Base-by-base conservation (phyloP, 2,888 invertebrate genomes). In the Neocrepidodera transversa region DNA sequence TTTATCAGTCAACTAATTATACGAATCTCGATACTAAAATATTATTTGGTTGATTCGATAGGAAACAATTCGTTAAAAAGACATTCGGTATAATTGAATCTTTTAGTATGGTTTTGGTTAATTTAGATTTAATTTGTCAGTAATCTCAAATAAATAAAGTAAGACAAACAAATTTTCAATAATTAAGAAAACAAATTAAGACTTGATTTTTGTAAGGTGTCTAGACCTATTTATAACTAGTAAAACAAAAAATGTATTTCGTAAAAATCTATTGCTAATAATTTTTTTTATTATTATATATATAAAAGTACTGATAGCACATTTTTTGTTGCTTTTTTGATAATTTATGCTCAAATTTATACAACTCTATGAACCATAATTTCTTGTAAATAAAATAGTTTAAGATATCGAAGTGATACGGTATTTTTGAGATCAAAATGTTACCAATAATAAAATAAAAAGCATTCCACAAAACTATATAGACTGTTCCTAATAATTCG, bases 121-220 rank as follows among this genome's bases (percentile, higher is more conserved):
- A n/a, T n/a, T n/a, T n/a, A n/a, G n/a, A n/a, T n/a, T n/a, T n/a
- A n/a, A n/a, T n/a, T n/a, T n/a, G n/a, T n/a, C n/a, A n/a, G n/a
- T n/a, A n/a, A n/a, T n/a, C n/a, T n/a, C n/a, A n/a, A n/a, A 14
- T 54, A 54, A 35, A 54, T 45, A 23, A 47, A 13, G 3, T 26
- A 30, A 45, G 42, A 18, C 16, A 16, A 53, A 43, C 45, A 13
- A n/a, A 45, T 16, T 35, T 54, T 54, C 54, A 54, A 54, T 47
- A 54, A 54, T 45, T 40, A 42, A 45, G 36, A 23, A 47, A 53
- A 43, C 3, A 45, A 36, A 32, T 53, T 53, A 54, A 54, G 54
- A 54, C 54, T 54, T 54, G 47, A 45, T 54, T 54, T 54, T 54
- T 54, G n/a, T 35, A 47, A 54, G 54, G 54, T 54, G 54, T 36